phyloP scores from a whole-genome alignment of 1,140 invertebrate species.

The Heliothis virescens region DNA sequence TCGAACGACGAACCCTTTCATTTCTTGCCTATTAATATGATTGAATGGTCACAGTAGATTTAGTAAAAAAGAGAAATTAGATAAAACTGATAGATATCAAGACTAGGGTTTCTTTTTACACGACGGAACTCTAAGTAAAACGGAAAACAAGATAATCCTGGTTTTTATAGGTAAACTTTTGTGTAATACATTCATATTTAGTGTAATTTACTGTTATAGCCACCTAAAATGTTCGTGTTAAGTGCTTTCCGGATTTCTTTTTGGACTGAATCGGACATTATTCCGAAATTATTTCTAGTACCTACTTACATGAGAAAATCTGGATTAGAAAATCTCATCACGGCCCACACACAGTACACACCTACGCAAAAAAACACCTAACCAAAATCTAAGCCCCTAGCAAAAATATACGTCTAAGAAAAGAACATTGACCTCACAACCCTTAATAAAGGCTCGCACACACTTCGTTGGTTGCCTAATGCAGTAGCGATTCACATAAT shows the following conservation, averaged over 20 bases:
- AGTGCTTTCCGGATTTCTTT: no score
- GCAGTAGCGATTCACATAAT: conserved; percentile 64
- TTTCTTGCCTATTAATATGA: no score
- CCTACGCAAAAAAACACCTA: not conserved
- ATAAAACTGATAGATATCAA: no score
- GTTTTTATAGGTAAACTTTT: not conserved
- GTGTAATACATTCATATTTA: no score
- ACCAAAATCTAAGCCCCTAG: not conserved
- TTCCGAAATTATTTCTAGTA: not conserved
- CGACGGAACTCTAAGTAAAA: no score
- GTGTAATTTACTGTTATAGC: no score
- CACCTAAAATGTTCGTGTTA: no score
- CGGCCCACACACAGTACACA: not conserved
- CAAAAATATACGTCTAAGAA: not conserved
- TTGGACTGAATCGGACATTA: no score
- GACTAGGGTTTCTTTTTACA: no score
- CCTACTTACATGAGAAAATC: not conserved
- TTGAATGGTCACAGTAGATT: no score
- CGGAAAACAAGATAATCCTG: conserved; percentile 4
- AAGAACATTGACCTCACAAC: conserved; percentile 14
- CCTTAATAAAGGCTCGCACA: conserved; percentile 54
- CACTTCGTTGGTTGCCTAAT: conserved; percentile 64
- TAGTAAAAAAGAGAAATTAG: no score
- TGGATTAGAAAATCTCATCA: not conserved
- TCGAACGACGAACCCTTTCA: no score